Conservation (phyloP, 1,140 invertebrate species). For the Capitella teleta region DNA sequence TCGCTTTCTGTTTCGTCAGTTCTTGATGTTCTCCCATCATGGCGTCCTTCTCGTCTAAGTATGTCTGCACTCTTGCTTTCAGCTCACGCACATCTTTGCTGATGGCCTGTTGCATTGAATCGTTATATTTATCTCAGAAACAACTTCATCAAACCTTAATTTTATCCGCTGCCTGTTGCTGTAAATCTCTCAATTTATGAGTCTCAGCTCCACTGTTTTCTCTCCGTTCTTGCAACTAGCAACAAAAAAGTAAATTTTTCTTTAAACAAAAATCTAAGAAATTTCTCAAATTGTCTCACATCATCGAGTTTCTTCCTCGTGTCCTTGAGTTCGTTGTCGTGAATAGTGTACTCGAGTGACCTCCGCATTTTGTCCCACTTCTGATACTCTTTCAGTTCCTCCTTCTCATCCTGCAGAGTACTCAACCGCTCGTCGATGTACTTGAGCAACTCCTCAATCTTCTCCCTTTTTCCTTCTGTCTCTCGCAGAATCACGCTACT, state of each 20-base stretch:
- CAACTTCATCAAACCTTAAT: constrained; percentile 54
- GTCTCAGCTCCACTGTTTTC: constrained; percentile 73
- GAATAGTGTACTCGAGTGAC: constrained; percentile 93
- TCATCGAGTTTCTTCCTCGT: constrained; percentile 87
- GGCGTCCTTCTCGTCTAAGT: constrained; percentile 87
- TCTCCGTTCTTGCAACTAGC: constrained; percentile 66
- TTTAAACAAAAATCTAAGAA: neutral
- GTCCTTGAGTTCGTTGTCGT: constrained; percentile 91
- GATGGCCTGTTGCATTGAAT: constrained; percentile 19
- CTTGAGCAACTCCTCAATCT: constrained; percentile 91
- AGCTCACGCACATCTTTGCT: constrained; percentile 76
- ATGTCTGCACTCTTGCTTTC: constrained; percentile 70
- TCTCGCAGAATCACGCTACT: constrained; percentile 88
- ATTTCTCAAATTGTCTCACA: constrained; percentile 23
- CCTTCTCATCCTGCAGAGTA: constrained; percentile 96
- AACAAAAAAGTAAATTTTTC: constrained; percentile 18
- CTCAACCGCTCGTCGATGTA: constrained; percentile 94
- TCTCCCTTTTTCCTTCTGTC: constrained; percentile 94
- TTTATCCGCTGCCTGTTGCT: constrained; percentile 80
- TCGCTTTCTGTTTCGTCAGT: constrained; percentile 85
- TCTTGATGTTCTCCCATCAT: constrained; percentile 86
- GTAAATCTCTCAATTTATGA: constrained; percentile 68
- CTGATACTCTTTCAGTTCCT: constrained; percentile 98
- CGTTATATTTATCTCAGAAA: neutral
- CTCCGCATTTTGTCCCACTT: constrained; percentile 91